phyloP scores from a whole-genome alignment of 2,888 invertebrate genomes.

The Stramonita haemastoma region DNA sequence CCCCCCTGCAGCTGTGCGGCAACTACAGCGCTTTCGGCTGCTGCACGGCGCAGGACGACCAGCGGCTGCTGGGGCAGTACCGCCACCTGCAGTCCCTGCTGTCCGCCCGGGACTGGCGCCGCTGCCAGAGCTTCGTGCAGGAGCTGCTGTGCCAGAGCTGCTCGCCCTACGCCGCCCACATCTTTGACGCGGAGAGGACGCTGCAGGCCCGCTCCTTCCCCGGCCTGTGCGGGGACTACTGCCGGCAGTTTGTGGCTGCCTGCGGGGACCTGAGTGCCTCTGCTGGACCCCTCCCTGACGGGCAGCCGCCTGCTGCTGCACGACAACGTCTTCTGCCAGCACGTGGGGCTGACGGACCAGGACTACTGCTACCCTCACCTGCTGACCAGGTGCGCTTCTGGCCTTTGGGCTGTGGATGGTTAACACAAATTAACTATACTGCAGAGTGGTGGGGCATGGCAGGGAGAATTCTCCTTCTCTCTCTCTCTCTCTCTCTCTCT shows the following conservation, averaged over 20 bases:
- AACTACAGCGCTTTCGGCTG: constrained; percentile 70
- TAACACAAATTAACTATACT: too few species aligned
- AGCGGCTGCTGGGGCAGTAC: constrained; percentile 52
- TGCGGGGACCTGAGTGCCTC: constrained; percentile 62
- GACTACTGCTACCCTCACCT: constrained; percentile 74
- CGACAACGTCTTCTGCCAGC: constrained; percentile 51
- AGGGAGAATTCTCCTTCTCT: too few species aligned
- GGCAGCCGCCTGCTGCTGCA: constrained; percentile 28
- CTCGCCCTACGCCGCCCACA: constrained; percentile 74
- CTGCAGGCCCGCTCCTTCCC: constrained; percentile 63
- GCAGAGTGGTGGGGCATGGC: too few species aligned
- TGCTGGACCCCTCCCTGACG: constrained; percentile 51
- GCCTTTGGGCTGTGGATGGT: too few species aligned
- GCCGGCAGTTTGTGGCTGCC: constrained; percentile 58
- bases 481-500: too few species aligned
- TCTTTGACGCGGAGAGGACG: constrained; percentile 69
- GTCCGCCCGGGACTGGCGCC: constrained; percentile 45
- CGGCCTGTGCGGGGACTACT: constrained; percentile 68
- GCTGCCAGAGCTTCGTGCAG: constrained; percentile 59
- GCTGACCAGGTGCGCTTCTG: constrained; percentile 61
- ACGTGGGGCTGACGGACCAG: constrained; percentile 57
- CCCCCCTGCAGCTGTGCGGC: constrained; percentile 63
- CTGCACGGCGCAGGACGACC: constrained; percentile 64
- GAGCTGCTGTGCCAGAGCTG: constrained; percentile 72
- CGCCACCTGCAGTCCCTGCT: constrained; percentile 49